Conservation (phyloP, 1,140 invertebrate species). For the Phortica variegata region DNA sequence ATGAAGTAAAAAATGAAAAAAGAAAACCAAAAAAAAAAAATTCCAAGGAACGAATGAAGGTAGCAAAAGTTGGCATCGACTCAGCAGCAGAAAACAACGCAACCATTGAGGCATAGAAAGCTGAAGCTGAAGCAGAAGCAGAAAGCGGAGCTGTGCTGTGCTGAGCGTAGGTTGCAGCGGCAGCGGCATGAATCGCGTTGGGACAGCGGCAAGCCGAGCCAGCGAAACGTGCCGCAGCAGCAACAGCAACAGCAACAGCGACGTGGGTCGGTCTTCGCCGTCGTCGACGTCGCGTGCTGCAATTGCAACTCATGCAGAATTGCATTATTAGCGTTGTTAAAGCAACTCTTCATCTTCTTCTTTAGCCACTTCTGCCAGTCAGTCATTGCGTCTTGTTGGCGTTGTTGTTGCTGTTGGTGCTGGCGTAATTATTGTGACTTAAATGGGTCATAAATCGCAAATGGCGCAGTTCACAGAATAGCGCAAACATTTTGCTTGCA, state of each 20-base stretch:
- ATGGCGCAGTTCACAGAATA: conserved; percentile 15
- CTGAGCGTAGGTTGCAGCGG: conserved; percentile 20
- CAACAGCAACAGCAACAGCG: conserved; percentile 16
- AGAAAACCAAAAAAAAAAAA: conserved; percentile 5
- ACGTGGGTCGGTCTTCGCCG: too few species aligned
- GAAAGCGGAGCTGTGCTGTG: conserved; percentile 5
- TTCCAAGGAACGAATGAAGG: conserved; percentile 1
- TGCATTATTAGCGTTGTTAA: too few species aligned
- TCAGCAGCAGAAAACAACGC: conserved; percentile 9
- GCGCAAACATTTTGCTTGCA: too few species aligned
- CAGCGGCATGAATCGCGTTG: conserved; percentile 6
- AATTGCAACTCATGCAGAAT: too few species aligned
- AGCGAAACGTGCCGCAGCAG: background rate
- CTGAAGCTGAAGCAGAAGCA: conserved; percentile 30
- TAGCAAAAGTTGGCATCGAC: background rate
- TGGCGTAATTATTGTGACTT: conserved; percentile 49
- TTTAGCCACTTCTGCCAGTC: too few species aligned
- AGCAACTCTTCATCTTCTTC: too few species aligned
- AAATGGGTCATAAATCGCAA: conserved; percentile 56
- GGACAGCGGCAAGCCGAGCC: too few species aligned
- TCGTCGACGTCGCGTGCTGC: too few species aligned
- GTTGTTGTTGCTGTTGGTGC: too few species aligned
- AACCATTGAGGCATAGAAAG: conserved; percentile 10
- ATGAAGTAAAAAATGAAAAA: conserved; percentile 29
- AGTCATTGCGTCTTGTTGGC: background rate